phyloP scores from a whole-genome alignment of 2,797 vertebrate species.

The Salarias fasciatus region DNA sequence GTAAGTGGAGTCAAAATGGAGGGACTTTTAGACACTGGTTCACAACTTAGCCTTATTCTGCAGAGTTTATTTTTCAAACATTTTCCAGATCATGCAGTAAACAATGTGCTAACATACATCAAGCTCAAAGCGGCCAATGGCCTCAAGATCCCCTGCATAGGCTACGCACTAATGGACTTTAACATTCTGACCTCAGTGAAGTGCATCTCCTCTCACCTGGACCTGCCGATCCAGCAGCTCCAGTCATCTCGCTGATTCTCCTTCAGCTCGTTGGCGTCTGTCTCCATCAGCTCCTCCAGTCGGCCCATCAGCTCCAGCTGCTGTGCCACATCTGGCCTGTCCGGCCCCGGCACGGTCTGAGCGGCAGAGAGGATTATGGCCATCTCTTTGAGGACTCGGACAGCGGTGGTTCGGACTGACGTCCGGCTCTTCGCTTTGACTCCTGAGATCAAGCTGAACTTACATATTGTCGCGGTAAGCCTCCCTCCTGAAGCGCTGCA shows the following conservation, averaged over 20 bases:
- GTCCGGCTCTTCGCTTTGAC: no score
- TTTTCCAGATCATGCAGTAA: no score
- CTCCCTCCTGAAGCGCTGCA: slow-evolving; percentile 57
- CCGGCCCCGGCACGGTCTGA: slow-evolving; percentile 87
- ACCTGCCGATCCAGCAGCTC: slow-evolving; percentile 84
- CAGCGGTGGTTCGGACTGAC: no score
- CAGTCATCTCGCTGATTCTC: slow-evolving; percentile 81
- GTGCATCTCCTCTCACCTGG: slow-evolving; percentile 76
- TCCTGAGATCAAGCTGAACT: slow-evolving; percentile 25
- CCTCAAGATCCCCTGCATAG: no score
- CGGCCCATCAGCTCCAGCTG: slow-evolving; percentile 85
- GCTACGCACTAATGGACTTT: no score
- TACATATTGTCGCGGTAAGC: slow-evolving; percentile 64
- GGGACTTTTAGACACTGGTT: no score
- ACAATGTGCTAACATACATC: no score
- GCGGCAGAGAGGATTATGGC: slow-evolving; percentile 90
- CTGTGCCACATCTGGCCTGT: slow-evolving; percentile 77
- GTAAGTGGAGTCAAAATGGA: no score
- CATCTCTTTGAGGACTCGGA: slow-evolving; percentile 77
- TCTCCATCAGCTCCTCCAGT: slow-evolving; percentile 80
- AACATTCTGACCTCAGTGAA: no score
- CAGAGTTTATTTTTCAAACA: no score
- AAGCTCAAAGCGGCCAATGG: no score
- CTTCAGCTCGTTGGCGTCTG: slow-evolving; percentile 77
- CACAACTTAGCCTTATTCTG: no score